Evolutionary conservation across 2,888 invertebrate species (phyloP).

Genomic region (Drosophila ustulata): DNA sequence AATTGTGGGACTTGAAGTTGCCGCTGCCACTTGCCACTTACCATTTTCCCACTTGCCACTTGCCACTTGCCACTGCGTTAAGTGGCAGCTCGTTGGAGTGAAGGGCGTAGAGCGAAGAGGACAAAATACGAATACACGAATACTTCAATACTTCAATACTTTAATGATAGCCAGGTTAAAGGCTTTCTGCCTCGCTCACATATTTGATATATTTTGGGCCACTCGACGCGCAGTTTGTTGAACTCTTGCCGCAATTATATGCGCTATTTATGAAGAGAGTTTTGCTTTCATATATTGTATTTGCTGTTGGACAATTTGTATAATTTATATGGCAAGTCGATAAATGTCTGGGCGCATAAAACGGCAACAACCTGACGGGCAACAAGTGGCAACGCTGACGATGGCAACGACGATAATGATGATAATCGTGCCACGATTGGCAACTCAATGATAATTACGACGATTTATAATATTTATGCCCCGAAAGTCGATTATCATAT

Average conservation of each 20-base stretch:
- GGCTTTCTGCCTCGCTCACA: slow-evolving; percentile 3
- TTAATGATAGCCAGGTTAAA: background rate
- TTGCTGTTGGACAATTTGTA: slow-evolving; percentile 48
- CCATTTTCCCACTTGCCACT: slow-evolving; percentile 10
- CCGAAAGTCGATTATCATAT: slow-evolving; percentile 54
- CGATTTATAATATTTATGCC: slow-evolving; percentile 58
- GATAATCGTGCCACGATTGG: background rate
- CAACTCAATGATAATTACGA: slow-evolving; percentile 44
- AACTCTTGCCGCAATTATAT: slow-evolving; percentile 33
- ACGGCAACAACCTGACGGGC: slow-evolving; percentile 44
- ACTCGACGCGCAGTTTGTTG: background rate
- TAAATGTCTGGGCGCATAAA: slow-evolving; percentile 56
- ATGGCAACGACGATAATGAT: slow-evolving; percentile 9
- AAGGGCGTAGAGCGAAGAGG: slow-evolving; percentile 13
- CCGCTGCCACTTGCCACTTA: background rate
- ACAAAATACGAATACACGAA: background rate
- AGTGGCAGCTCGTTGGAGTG: slow-evolving; percentile 24
- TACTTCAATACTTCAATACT: background rate
- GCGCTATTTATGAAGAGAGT: slow-evolving; percentile 35
- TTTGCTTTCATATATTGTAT: slow-evolving; percentile 1
- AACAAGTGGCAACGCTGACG: slow-evolving; percentile 56
- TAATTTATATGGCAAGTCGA: slow-evolving; percentile 74
- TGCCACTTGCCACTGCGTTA: slow-evolving; percentile 3
- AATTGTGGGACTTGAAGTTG: background rate
- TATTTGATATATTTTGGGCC: slow-evolving; percentile 36